A percentile compares a stretch with the other conserved stretches of the same genome.
These are phyloP conservation scores for Glyphotaelius pellucidus DNA, from an alignment of 2,888 invertebrate genomes.

Conservation along the genomic window DNA sequence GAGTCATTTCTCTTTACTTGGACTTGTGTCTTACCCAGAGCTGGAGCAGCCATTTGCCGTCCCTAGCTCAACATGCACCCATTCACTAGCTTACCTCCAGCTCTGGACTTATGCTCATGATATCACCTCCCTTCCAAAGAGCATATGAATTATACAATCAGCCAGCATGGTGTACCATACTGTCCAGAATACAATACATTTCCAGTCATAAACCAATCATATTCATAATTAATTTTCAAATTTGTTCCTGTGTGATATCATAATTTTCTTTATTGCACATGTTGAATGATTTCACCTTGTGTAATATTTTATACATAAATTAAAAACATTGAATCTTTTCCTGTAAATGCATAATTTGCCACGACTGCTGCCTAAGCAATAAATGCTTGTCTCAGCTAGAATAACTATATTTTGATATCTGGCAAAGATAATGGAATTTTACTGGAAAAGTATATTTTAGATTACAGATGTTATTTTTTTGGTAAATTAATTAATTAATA, in stretches of 20 bases:
- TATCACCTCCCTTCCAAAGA: background rate
- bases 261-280: background rate
- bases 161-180: background rate
- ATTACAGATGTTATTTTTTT: background rate
- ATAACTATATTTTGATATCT: background rate
- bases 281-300: background rate
- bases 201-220: background rate
- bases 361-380: background rate
- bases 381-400: background rate
- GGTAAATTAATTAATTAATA: background rate
- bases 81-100: background rate
- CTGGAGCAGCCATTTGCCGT: background rate
- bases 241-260: background rate
- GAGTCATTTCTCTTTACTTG: conserved; percentile 19
- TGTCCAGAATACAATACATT: background rate
- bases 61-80: background rate
- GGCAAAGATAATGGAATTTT: background rate
- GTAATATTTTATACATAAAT: background rate
- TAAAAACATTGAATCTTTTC: background rate
- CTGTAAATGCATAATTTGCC: background rate
- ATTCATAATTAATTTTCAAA: background rate
- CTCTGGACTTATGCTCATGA: background rate
- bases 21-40: background rate
- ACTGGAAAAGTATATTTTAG: background rate
- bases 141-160: background rate